Percentiles rank a stretch among this genome's conserved stretches.
Evolutionary conservation across 2,888 invertebrate species (phyloP).

Genomic region (Esperia sulphurella): DNA sequence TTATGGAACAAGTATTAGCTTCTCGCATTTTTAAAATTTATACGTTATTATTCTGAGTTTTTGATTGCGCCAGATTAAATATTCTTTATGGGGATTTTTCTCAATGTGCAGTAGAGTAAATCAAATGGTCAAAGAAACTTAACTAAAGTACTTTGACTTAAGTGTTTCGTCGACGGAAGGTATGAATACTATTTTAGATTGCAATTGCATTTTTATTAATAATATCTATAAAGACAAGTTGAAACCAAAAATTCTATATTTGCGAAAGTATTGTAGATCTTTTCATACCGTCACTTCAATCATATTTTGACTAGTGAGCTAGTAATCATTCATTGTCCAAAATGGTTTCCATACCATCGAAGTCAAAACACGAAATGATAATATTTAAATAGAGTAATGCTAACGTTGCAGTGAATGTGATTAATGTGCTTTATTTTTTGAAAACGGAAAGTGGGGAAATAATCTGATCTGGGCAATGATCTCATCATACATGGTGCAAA

Average conservation of each 20-base stretch:
- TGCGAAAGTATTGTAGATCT: background rate
- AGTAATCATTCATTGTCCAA: background rate
- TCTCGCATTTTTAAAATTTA: background rate
- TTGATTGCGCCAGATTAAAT: background rate
- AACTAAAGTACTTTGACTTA: slow-evolving; percentile 7
- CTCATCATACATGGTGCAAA: no score
- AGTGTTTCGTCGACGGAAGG: background rate
- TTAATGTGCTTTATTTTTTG: no score
- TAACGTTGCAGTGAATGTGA: no score
- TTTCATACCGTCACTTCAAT: background rate
- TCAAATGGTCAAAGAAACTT: background rate
- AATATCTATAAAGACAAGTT: background rate
- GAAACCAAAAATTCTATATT: background rate
- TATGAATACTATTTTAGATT: background rate
- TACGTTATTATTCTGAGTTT: background rate
- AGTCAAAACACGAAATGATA: background rate
- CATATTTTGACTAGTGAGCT: background rate
- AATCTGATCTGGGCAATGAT: no score
- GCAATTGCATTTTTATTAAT: background rate
- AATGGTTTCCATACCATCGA: background rate
- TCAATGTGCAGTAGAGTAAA: slow-evolving; percentile 31
- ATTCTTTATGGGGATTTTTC: slow-evolving; percentile 5
- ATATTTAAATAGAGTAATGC: background rate
- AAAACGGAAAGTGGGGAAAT: no score
- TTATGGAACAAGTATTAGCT: background rate